Conservation (phyloP, 2,113 vertebrate species). For the Ciconia maguari region DNA sequence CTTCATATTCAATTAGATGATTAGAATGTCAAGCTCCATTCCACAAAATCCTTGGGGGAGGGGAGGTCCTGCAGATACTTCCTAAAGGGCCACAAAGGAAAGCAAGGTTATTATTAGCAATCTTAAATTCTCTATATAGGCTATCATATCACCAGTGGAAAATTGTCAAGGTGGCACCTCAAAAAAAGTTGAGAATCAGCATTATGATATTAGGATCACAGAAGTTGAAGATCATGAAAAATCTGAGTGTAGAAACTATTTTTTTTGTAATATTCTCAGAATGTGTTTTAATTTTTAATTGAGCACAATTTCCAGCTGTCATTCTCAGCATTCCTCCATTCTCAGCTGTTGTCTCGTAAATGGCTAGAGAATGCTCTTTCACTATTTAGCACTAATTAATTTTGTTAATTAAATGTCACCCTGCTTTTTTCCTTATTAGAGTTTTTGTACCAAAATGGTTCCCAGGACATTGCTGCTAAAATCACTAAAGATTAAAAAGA, state of each 20-base stretch:
- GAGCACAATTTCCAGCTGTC: constrained; percentile 54
- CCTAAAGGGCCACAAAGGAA: not conserved
- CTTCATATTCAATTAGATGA: not conserved
- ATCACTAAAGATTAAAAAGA: constrained; percentile 61
- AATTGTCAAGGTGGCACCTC: not conserved
- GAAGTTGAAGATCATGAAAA: not conserved
- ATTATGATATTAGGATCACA: not conserved
- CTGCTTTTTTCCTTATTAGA: constrained; percentile 57
- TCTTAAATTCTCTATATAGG: not conserved
- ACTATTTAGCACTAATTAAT: constrained; percentile 64
- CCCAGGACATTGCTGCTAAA: constrained; percentile 49
- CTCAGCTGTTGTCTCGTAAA: constrained; percentile 55
- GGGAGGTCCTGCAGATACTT: not conserved
- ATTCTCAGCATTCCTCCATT: constrained; percentile 29
- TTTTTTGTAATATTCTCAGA: not conserved
- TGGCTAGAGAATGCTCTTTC: constrained; percentile 51
- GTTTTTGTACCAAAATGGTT: constrained; percentile 56
- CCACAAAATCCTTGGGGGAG: not conserved
- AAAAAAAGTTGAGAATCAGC: not conserved
- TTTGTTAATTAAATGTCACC: constrained; percentile 70
- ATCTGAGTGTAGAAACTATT: not conserved
- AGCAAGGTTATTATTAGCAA: not conserved
- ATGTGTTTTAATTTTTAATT: constrained; percentile 48
- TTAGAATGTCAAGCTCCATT: not conserved
- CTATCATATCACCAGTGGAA: not conserved